These are phyloP conservation scores for Clavelina lepadiformis DNA, from an alignment of 23 tunicate species.

Conservation along the genomic window DNA sequence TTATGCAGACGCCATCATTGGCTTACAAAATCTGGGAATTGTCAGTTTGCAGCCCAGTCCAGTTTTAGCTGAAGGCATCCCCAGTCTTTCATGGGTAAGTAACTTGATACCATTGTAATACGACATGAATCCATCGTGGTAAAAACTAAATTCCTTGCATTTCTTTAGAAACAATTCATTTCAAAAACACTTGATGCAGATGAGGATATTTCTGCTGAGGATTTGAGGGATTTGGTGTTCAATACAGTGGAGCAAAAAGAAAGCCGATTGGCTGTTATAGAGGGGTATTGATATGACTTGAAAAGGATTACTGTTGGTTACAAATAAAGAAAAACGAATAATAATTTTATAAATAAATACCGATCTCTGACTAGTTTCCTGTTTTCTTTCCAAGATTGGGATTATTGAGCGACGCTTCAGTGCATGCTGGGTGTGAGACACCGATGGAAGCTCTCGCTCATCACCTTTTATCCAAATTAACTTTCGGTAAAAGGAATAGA, in stretches of 20 bases:
- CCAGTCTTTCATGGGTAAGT: slow-evolving; percentile 66
- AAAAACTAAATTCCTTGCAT: background rate
- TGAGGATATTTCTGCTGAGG: slow-evolving; percentile 26
- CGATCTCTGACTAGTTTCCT: background rate
- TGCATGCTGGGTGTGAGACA: slow-evolving; percentile 9
- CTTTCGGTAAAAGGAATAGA: slow-evolving; percentile 43
- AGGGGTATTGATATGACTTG: slow-evolving; percentile 26
- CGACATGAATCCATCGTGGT: background rate
- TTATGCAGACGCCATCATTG: slow-evolving; percentile 55
- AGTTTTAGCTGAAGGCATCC: slow-evolving; percentile 17
- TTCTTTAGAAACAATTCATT: slow-evolving; percentile 50
- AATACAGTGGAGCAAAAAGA: slow-evolving; percentile 38
- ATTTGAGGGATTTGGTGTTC: slow-evolving; percentile 31
- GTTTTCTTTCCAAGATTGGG: slow-evolving; percentile 48
- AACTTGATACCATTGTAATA: background rate
- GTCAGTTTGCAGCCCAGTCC: slow-evolving; percentile 19
- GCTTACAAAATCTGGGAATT: slow-evolving; percentile 55
- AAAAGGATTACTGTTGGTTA: background rate
- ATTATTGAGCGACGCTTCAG: slow-evolving; percentile 38
- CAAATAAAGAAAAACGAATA: too few relatives aligned
- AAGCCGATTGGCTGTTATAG: slow-evolving; percentile 38
- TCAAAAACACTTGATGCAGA: slow-evolving; percentile 13
- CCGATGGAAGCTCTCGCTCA: slow-evolving; percentile 72
- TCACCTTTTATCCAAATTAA: slow-evolving; percentile 31
- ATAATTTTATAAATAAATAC: background rate